Percentiles rank a stretch among this genome's conserved stretches.
Evolutionary conservation across 2,797 vertebrate species (phyloP).

Genomic region (Lophius americanus): DNA sequence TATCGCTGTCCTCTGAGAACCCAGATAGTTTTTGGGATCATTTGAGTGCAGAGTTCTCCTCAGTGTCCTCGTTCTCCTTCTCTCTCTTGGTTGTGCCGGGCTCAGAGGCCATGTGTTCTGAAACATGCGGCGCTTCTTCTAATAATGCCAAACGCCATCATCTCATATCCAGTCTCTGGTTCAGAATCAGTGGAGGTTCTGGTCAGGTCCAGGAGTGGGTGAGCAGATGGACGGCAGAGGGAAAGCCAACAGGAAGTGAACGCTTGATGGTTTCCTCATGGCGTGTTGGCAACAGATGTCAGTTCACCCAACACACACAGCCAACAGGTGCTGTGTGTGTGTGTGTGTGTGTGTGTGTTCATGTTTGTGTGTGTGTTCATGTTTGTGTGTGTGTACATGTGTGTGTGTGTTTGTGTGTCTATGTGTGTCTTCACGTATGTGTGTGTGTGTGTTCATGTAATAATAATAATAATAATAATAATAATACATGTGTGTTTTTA

Average conservation of each 20-base stretch:
- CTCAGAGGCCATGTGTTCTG: too few species aligned
- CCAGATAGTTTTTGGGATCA: too few species aligned
- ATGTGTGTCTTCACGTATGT: neutral
- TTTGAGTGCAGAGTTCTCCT: too few species aligned
- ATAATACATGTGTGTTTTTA: too few species aligned
- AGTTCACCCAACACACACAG: constrained; percentile 49
- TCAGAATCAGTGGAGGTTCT: neutral
- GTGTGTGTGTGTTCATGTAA: neutral
- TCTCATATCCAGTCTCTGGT: too few species aligned
- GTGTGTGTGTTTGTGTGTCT: neutral
- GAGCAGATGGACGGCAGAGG: constrained; percentile 63
- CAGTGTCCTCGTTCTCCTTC: too few species aligned
- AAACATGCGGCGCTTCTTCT: too few species aligned
- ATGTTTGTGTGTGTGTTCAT: constrained; percentile 1
- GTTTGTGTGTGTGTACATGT: too few species aligned
- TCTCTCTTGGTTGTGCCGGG: too few species aligned
- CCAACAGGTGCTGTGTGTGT: constrained; percentile 38
- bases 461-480: too few species aligned
- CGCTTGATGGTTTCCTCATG: constrained; percentile 69
- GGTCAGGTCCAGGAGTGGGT: constrained; percentile 46
- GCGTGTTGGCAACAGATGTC: constrained; percentile 60
- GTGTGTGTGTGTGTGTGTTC: constrained; percentile 16
- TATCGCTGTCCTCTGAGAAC: too few species aligned
- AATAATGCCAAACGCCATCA: too few species aligned
- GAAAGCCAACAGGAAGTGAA: constrained; percentile 65